Evolutionary conservation across 2,797 vertebrate species (phyloP), one percentile per base, ranked within the genome.

Genomic region (Triplophysa yarkandensis): DNA sequence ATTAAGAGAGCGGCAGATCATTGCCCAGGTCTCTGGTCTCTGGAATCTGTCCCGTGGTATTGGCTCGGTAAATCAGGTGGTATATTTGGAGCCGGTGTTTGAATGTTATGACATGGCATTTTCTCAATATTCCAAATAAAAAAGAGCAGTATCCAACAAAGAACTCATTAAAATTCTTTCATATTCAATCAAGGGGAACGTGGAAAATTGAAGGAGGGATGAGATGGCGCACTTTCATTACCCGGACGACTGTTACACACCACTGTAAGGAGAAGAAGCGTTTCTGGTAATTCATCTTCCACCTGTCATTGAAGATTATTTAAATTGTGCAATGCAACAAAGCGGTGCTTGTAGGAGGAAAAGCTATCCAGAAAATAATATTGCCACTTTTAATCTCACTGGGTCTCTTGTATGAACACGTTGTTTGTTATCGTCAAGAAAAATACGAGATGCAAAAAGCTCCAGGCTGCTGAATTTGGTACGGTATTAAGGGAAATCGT

Each of bases 171-270:
- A 86, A 84, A 85, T 80, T 76, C 73, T 86, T 88, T 89, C 84
- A 89, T 84, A 89, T 89, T 88, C 81, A 89, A 89, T 90, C 86
- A 88, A 83, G 57, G 43, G 69, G 77, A 84, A 79, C 58, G 79
- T 69, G 39, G 70, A 76, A 84, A 82, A 84, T 71, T 83, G 86
- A 82, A 81, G 44, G 77, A 73, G 62, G 80, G 80, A 83, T 76
- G 77, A 84, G 77, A 66, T 50, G 78, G 78, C 79, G 82, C 81
- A 78, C 84, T 85, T 87, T 81, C 83, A 88, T 91, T 89, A 89
- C 77, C 77, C 68, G 55, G 77, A 83, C 69, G 77, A 71, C 84
- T 82, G 84, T 83, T 84, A 87, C 82, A 82, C 82, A 71, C 77
- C 68, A 76, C 77, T 83, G 79, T 74, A 83, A 82, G 77, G 71